These are phyloP conservation scores for Pollimyrus isidori DNA, from an alignment of 2,113 vertebrate species.

Conservation along the genomic window DNA sequence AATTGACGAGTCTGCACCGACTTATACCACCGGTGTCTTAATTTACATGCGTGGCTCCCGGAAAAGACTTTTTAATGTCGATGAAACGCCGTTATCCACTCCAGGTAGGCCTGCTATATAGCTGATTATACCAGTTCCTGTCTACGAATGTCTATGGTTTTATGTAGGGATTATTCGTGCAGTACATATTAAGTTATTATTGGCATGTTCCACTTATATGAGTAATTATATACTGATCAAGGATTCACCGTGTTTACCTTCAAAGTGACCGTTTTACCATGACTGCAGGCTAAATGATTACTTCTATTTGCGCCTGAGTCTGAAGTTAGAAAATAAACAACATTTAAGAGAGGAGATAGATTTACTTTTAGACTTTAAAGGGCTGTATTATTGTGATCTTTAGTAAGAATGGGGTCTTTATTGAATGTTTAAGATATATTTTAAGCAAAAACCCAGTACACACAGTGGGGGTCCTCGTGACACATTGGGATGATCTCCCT, in stretches of 20 bases:
- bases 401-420: not conserved
- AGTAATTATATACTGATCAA: not conserved
- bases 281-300: not conserved
- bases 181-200: not conserved
- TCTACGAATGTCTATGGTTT: not conserved
- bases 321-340: not conserved
- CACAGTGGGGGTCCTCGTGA: not conserved
- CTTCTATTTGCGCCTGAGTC: not conserved
- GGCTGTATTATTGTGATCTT: not conserved
- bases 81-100: not conserved
- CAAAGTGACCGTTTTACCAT: not conserved
- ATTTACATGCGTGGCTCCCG: not conserved
- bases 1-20: slow-evolving; percentile 30
- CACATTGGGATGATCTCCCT: not conserved
- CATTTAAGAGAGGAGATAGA: not conserved
- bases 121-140: not conserved
- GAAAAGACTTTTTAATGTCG: not conserved
- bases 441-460: not conserved
- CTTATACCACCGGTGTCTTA: not conserved
- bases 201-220: not conserved
- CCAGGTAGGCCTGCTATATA: not conserved
- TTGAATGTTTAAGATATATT: not conserved
- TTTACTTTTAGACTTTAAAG: not conserved
- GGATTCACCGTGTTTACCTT: not conserved
- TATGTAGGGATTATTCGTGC: not conserved